Conservation (phyloP, 2,113 vertebrate genomes). For the Antennarius striatus region DNA sequence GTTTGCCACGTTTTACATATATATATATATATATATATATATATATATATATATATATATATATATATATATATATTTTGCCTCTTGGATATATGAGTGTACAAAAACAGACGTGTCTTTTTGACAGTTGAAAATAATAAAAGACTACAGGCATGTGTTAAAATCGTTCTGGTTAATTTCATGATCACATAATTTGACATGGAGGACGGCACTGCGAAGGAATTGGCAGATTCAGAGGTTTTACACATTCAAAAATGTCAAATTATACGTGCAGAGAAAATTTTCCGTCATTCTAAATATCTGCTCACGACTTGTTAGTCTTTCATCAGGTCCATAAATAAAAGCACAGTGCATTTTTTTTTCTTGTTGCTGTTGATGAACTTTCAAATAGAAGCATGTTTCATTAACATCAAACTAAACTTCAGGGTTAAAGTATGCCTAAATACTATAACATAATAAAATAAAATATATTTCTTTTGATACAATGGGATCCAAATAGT, state of each 20-base stretch:
- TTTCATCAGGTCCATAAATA: slow-evolving; percentile 4
- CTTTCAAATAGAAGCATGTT: no score
- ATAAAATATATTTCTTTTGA: no score
- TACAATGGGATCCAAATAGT: no score
- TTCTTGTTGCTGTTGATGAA: no score
- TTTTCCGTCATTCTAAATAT: slow-evolving; percentile 51
- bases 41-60: no score
- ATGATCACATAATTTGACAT: slow-evolving; percentile 63
- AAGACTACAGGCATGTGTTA: slow-evolving; percentile 37
- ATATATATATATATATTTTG: no score
- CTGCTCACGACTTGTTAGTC: slow-evolving; percentile 26
- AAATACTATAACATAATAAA: no score
- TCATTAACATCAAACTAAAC: no score
- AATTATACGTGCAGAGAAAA: slow-evolving; percentile 54
- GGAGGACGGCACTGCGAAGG: slow-evolving; percentile 60
- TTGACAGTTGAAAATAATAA: slow-evolving; percentile 5
- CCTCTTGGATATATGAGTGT: background rate
- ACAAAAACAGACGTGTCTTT: slow-evolving; percentile 7
- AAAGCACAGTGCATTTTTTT: no score
- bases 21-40: no score
- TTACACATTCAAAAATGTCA: slow-evolving; percentile 59
- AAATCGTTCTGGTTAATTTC: slow-evolving; percentile 58
- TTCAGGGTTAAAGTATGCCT: no score
- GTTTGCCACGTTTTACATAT: slow-evolving; percentile 15
- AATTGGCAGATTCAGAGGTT: slow-evolving; percentile 56